Base-by-base conservation (phyloP, 2,888 invertebrate genomes). In the Cryptophagus acutangulus region DNA sequence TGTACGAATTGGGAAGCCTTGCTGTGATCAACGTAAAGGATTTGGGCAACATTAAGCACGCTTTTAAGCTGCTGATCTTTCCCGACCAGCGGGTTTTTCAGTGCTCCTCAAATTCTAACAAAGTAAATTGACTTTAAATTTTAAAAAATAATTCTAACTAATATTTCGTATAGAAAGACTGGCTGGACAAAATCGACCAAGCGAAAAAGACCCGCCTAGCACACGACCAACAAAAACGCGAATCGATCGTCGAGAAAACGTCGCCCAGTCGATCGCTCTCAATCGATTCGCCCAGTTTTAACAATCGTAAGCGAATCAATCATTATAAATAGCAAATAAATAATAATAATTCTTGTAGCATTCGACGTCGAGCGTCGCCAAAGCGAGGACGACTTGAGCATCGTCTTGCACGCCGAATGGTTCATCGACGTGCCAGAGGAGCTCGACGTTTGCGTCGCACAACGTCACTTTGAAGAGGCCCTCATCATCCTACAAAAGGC, bases 1-100 rank as follows among this genome's bases (percentile, higher is more conserved):
- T 85, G 60, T 91, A 90, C 66, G 87, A 90, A 54, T 74, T 92
- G 28, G 89, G 90, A 62, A 90, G 85, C 65, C 74, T 95, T 55
- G 95, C 94, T 14, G 87, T 95, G 16, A 93, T 96, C 0, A 96
- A 96, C 69, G 91, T 95, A 36, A 76, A 88, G 57, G 91, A 95
- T 71, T 76, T 89, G 46, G 91, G 89, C 35, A 87, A 84, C 47
- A 84, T 92, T 1, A 92, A 91, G 65, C 84, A 93, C 69, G 91
- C 92, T 2, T 93, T 96, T 61, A 96, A 96, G 70, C 80, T 96
- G 6, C 74, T 96, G 51, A 92, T 91, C 37, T 94, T 94, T 62
- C 94, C 95, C 14, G 92, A 93, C 52, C 87, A 92, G 0, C 81
- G 91, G 62, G 84, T 93, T 33, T 93, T 92, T 68, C 91, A 93